Conservation (phyloP, 1,140 invertebrate species). For the Cyphomyrmex costatus region DNA sequence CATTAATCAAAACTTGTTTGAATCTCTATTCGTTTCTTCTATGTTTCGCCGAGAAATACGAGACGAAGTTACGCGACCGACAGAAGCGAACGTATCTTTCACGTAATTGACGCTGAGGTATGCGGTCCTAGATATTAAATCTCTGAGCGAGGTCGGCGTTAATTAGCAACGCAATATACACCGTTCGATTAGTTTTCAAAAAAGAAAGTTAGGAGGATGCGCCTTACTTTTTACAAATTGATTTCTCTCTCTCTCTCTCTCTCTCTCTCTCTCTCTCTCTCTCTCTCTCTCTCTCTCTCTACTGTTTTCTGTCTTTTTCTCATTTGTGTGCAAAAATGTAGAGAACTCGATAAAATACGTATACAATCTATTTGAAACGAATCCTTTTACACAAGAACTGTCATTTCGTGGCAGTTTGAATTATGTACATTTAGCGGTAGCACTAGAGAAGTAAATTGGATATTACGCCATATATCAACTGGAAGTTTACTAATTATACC, state of each 20-base stretch:
- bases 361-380: constrained; percentile 17
- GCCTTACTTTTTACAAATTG: constrained; percentile 17
- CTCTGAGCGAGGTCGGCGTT: constrained; percentile 24
- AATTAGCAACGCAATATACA: constrained; percentile 40
- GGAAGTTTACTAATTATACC: constrained; percentile 54
- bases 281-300: not conserved
- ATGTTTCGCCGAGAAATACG: constrained; percentile 52
- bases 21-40: constrained; percentile 35
- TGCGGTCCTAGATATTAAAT: constrained; percentile 58
- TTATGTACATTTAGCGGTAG: constrained; percentile 51
- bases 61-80: constrained; percentile 49
- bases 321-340: not conserved
- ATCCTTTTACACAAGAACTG: constrained; percentile 3
- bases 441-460: constrained; percentile 48
- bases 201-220: constrained; percentile 10
- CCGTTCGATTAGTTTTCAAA: constrained; percentile 37
- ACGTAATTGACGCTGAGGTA: constrained; percentile 56
- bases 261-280: not conserved
- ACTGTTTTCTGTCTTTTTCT: not conserved
- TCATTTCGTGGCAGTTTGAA: constrained; percentile 41
- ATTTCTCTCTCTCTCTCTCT: not conserved
- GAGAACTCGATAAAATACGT: not conserved
- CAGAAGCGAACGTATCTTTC: constrained; percentile 59
- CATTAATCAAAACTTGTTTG: constrained; percentile 59
- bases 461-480: constrained; percentile 54